Conservation (phyloP, 2,113 vertebrate genomes). For the Xyliphius kryptos region DNA sequence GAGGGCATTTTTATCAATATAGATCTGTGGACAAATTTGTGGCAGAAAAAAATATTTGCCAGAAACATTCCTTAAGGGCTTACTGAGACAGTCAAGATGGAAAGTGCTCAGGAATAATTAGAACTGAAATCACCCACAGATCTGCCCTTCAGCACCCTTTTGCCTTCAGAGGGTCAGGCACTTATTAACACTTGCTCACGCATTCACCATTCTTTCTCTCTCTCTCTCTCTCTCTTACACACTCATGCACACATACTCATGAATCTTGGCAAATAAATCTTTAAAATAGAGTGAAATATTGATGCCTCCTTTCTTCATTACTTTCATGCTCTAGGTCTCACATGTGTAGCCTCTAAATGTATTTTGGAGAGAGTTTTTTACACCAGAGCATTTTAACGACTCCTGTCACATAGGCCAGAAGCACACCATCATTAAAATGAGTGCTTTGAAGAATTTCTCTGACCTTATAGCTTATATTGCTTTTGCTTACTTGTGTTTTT, state of each 20-base stretch:
- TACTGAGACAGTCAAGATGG: not conserved
- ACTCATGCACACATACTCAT: too few species aligned
- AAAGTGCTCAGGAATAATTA: conserved; percentile 38
- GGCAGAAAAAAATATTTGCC: conserved; percentile 7
- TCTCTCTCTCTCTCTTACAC: too few species aligned
- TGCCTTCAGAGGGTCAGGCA: conserved; percentile 16
- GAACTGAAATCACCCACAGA: conserved; percentile 21
- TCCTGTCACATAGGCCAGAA: conserved; percentile 12
- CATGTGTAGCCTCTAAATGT: not conserved
- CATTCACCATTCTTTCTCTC: too few species aligned
- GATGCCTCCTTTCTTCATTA: not conserved
- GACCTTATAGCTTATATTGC: conserved; percentile 28
- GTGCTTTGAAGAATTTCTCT: conserved; percentile 37
- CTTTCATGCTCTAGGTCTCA: not conserved
- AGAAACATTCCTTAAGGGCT: conserved; percentile 8
- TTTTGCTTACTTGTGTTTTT: conserved; percentile 36
- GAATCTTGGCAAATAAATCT: not conserved
- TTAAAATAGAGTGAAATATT: not conserved
- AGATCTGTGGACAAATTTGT: conserved; percentile 9
- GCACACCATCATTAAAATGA: conserved; percentile 32
- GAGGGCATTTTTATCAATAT: not conserved
- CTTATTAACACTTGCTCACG: not conserved
- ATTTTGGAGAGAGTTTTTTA: not conserved
- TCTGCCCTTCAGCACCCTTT: conserved; percentile 26
- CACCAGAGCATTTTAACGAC: conserved; percentile 5